These are phyloP conservation scores for Burhinus oedicnemus DNA, from an alignment of 2,113 vertebrate species.

Conservation along the genomic window DNA sequence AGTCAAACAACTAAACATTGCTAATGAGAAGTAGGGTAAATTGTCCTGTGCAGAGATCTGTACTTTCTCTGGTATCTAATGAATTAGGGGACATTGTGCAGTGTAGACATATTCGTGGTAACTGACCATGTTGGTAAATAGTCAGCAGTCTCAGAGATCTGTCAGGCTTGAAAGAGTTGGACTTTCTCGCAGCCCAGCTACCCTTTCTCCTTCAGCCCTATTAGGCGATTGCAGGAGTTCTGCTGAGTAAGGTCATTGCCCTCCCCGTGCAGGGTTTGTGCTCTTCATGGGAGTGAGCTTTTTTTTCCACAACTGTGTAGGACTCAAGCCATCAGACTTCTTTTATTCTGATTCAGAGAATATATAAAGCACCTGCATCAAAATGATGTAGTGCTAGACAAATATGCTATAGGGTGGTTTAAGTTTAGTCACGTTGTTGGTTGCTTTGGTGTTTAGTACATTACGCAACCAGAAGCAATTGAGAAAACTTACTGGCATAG, in stretches of 20 bases:
- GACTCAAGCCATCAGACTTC: not conserved
- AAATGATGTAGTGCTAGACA: not conserved
- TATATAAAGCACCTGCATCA: not conserved
- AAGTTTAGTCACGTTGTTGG: not conserved
- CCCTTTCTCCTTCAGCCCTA: accelerated
- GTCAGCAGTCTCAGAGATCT: not conserved
- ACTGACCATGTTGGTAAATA: not conserved
- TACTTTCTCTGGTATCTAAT: not conserved
- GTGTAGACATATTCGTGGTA: not conserved
- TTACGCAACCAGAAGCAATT: not conserved
- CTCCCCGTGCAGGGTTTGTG: accelerated
- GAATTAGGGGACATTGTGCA: not conserved
- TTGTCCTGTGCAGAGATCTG: not conserved
- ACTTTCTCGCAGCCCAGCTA: not conserved
- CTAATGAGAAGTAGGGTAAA: not conserved
- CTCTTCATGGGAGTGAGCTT: not conserved
- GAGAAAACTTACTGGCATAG: not conserved
- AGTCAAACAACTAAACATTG: not conserved
- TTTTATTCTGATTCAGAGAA: not conserved
- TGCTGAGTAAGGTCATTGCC: not conserved
- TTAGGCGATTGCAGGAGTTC: not conserved
- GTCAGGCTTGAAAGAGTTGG: not conserved
- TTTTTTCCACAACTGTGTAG: not conserved
- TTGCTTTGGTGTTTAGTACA: not conserved
- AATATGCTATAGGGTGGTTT: not conserved